Evolutionary conservation across 1,140 invertebrate genomes (phyloP), one percentile per base, ranked within the genome.

Genomic region (Aplysia californica): DNA sequence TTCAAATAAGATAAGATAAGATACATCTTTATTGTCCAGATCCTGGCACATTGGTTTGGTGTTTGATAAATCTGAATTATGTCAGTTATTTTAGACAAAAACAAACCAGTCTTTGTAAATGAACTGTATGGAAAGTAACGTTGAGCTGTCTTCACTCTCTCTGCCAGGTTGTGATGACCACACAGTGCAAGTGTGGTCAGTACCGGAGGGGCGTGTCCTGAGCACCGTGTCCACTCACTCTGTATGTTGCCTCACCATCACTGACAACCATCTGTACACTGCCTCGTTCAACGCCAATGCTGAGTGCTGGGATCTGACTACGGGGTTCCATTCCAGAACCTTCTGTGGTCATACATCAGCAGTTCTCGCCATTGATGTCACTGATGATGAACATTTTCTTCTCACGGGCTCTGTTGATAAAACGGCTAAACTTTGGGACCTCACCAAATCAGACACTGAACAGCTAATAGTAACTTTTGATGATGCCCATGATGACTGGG

Each of bases 281-380:
- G 70, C 70, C 31, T 72, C 70, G 36, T 72, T 72, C 56, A 72
- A 72, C 56, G 70, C 70, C 56, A 72, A 72, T 61, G 70, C 70
- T 61, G 70, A 72, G 23, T 61, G 31, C 29, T 72, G 70, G 70
- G 56, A 72, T 29, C 55, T 72, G 21, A 3, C 23, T 10, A 72
- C 70, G 59, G 29, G 70, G n/a, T 38, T 20, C 21, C 70, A 72
- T 33, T 61, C 4, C 29, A 31, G 39, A 6, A 61, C 70, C 31
- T 55, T 72, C 18, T 72, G 70, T 61, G 70, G 70, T 2, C 70
- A 72, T 38, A 72, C 70, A 35, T 72, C 70, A 36, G 70, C 70
- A 61, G 70, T 72, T 2, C 6, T 72, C n/a, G 70, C 70, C 15
- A 72, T 72, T 39, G 70, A 72, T 72, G 70, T 72, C 23, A 38